Evolutionary conservation across 92 coral and sea anemone genomes (phyloP).

Genomic region (Epizoanthus ramosus): DNA sequence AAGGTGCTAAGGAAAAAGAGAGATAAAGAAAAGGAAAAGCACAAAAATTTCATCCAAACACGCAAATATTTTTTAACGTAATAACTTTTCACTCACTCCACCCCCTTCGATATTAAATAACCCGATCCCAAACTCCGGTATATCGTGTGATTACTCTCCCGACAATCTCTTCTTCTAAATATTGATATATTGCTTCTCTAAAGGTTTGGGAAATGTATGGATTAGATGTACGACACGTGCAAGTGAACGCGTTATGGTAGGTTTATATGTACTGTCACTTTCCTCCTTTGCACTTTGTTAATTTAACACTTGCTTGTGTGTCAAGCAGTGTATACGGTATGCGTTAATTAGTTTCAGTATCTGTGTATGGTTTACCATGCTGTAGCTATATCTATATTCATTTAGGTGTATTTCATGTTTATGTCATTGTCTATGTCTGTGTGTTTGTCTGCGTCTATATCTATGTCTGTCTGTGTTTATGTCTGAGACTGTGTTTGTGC

Average conservation of each 20-base stretch:
- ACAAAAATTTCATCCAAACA: too few species aligned
- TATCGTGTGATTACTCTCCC: too few species aligned
- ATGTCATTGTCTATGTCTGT: not conserved
- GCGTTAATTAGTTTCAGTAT: too few species aligned
- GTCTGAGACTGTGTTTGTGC: too few species aligned
- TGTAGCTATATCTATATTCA: not conserved
- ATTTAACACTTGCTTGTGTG: not conserved
- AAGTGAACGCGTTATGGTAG: not conserved
- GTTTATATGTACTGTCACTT: not conserved
- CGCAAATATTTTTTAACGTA: too few species aligned
- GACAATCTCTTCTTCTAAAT: not conserved
- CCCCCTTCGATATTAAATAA: too few species aligned
- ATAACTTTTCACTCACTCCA: too few species aligned
- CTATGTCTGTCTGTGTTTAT: too few species aligned
- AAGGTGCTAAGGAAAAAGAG: too few species aligned
- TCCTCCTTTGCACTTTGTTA: not conserved
- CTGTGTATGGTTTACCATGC: not conserved
- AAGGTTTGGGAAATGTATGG: conserved; percentile 3
- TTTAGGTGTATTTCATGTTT: not conserved
- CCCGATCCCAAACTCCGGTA: too few species aligned
- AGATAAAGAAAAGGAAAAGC: too few species aligned
- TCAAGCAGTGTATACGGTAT: not conserved
- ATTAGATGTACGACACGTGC: not conserved
- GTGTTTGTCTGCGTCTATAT: too few species aligned
- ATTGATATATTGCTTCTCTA: not conserved